Conservation (phyloP, 2,797 vertebrate genomes). For the Pseudotriccus pelzelni region DNA sequence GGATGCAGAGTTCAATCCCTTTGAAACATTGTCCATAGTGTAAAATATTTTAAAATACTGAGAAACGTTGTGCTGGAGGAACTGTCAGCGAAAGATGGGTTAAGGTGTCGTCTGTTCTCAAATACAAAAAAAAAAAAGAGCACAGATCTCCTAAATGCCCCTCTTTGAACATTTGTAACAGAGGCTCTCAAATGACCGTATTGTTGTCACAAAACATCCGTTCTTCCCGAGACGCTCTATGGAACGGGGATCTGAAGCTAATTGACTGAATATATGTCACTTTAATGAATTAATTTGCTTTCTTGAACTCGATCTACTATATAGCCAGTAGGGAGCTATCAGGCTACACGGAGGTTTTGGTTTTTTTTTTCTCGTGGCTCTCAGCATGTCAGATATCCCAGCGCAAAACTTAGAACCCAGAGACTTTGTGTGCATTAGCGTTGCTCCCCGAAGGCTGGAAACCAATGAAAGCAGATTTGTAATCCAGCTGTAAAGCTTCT, state of each 20-base stretch:
- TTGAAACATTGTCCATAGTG: not conserved
- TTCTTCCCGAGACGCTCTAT: not conserved
- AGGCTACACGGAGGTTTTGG: not conserved
- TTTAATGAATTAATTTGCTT: slow-evolving; percentile 60
- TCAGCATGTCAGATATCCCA: not conserved
- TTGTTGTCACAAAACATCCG: slow-evolving; percentile 21
- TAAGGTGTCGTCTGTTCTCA: not conserved
- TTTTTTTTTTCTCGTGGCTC: not conserved
- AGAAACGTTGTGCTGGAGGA: not conserved
- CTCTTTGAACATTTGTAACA: not conserved
- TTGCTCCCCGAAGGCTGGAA: not conserved
- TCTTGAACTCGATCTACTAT: slow-evolving; percentile 21
- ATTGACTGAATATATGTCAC: slow-evolving; percentile 41
- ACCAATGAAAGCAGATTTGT: not conserved
- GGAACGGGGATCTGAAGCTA: slow-evolving; percentile 14
- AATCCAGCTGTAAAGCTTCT: slow-evolving; percentile 2
- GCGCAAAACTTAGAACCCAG: not conserved
- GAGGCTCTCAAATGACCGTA: not conserved
- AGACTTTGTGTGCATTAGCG: not conserved
- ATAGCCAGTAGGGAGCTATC: slow-evolving; percentile 46
- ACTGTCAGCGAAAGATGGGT: not conserved
- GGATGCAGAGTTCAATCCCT: not conserved
- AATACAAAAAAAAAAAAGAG: not conserved
- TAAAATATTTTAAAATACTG: not conserved
- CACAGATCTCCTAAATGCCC: not conserved